Conservation (phyloP, 2,888 invertebrate genomes). For the Erebia palarica region DNA sequence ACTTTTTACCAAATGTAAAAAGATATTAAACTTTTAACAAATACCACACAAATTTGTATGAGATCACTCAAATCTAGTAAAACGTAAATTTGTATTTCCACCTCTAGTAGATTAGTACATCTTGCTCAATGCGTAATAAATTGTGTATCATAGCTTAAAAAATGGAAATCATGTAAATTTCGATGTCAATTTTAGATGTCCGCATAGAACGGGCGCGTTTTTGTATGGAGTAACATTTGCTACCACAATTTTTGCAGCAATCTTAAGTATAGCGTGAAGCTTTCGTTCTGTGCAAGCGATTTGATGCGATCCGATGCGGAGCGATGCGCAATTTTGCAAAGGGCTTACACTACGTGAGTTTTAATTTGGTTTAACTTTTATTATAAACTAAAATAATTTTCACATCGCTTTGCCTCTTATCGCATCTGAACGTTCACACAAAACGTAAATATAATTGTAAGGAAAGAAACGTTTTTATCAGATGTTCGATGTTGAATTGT, state of each 20-base stretch:
- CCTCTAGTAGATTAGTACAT: constrained; percentile 8
- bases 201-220: constrained; percentile 62
- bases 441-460: constrained; percentile 53
- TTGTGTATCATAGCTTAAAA: constrained; percentile 76
- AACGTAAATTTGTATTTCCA: not conserved
- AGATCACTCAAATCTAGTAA: not conserved
- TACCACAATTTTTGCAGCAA: constrained; percentile 74
- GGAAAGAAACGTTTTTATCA: constrained; percentile 56
- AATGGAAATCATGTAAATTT: constrained; percentile 74
- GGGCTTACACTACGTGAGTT: too few species aligned
- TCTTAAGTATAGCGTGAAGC: constrained; percentile 22
- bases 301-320: constrained; percentile 11
- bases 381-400: too few species aligned
- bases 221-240: constrained; percentile 70
- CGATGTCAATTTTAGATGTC: constrained; percentile 79
- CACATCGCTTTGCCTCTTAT: not conserved
- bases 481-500: constrained; percentile 65
- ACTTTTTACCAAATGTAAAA: not conserved
- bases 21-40: not conserved
- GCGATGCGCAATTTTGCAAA: constrained; percentile 23
- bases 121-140: constrained; percentile 45
- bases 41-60: not conserved
- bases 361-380: not conserved
- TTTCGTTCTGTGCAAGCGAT: constrained; percentile 3
- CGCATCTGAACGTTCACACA: not conserved